Percentiles rank a stretch among this genome's conserved stretches.
phyloP scores from a whole-genome alignment of 2,888 invertebrate genomes.

The Rhodophaea formosa region DNA sequence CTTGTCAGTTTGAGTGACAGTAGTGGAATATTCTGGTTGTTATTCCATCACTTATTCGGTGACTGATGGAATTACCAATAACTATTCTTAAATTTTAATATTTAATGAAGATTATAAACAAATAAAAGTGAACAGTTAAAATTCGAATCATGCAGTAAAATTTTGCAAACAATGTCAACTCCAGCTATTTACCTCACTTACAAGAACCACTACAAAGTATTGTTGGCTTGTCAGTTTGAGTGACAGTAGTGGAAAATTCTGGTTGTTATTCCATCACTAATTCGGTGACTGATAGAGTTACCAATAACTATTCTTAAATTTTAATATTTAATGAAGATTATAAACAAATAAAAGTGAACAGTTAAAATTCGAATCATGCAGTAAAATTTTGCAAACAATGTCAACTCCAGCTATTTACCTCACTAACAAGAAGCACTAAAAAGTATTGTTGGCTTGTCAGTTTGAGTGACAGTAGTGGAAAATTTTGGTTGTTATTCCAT shows the following conservation, averaged over 20 bases:
- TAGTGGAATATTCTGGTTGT: not conserved
- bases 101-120: too few species aligned
- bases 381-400: not conserved
- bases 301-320: conserved; percentile 3
- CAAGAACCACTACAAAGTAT: not conserved
- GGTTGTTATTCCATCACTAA: not conserved
- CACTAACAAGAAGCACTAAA: not conserved
- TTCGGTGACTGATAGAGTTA: not conserved
- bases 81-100: conserved; percentile 9
- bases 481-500: not conserved
- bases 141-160: too few species aligned
- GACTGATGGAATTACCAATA: not conserved
- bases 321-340: too few species aligned
- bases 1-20: conserved; percentile 8
- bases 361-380: too few species aligned
- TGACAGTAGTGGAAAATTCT: conserved; percentile 6
- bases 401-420: not conserved
- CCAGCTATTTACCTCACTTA: not conserved
- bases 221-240: not conserved
- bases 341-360: too few species aligned
- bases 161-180: not conserved
- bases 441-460: not conserved
- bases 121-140: too few species aligned
- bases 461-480: conserved; percentile 12
- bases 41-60: not conserved